Conservation (phyloP, 2,888 invertebrate species). For the Tenthredo livida region DNA sequence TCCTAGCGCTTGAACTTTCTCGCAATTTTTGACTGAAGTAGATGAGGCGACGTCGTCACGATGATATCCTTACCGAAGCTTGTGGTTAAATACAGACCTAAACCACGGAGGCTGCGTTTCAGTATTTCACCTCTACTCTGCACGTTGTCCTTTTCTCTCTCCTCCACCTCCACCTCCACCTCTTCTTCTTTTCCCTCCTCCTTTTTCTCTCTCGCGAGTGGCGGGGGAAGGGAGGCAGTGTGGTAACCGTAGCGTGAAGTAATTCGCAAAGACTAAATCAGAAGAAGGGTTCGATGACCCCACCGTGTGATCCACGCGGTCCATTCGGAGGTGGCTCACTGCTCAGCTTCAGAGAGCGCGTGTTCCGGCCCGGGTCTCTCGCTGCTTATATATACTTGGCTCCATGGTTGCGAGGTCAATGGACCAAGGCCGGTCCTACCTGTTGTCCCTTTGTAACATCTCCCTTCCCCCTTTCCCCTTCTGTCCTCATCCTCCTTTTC, state of each 20-base stretch:
- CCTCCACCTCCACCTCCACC: neutral
- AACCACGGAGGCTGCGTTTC: slow-evolving; percentile 36
- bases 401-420: slow-evolving; percentile 68
- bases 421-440: slow-evolving; percentile 73
- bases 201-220: neutral
- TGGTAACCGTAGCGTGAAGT: slow-evolving; percentile 49
- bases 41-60: neutral
- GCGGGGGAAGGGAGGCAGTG: slow-evolving; percentile 25
- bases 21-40: neutral
- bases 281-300: slow-evolving; percentile 59
- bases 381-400: slow-evolving; percentile 36
- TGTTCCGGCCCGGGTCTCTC: slow-evolving; percentile 54
- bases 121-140: slow-evolving; percentile 25
- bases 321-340: slow-evolving; percentile 50
- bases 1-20: neutral
- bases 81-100: slow-evolving; percentile 12
- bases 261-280: slow-evolving; percentile 58
- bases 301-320: slow-evolving; percentile 53
- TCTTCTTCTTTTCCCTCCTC: neutral
- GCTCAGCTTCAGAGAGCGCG: slow-evolving; percentile 50
- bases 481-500: neutral
- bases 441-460: slow-evolving; percentile 60
- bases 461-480: slow-evolving; percentile 62
- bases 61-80: neutral
- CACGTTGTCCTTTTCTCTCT: slow-evolving; percentile 17